Evolutionary conservation across 2,888 invertebrate genomes (phyloP).

Genomic region (Microplitis manilae): DNA sequence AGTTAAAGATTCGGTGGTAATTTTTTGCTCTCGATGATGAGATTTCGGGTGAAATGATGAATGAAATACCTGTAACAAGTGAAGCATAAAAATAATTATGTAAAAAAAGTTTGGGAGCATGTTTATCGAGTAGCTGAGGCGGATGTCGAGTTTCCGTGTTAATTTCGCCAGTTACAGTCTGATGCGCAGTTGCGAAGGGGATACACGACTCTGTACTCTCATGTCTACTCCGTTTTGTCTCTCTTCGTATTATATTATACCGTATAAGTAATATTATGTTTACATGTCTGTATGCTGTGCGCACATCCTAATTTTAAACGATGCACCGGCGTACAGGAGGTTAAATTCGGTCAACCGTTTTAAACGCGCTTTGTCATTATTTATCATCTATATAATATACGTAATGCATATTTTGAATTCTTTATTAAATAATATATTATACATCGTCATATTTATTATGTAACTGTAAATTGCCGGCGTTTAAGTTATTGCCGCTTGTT

Average conservation of each 20-base stretch:
- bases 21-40: not conserved
- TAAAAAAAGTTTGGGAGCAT: constrained; percentile 2
- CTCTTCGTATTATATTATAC: not conserved
- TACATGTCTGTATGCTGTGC: constrained; percentile 4
- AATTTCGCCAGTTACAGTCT: constrained; percentile 46
- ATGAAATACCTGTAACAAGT: constrained; percentile 27
- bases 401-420: not conserved
- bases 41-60: constrained; percentile 16
- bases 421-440: not conserved
- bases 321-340: constrained; percentile 24
- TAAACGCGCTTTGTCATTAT: constrained; percentile 22
- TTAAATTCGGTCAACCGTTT: constrained; percentile 37
- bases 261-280: not conserved
- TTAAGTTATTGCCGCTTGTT: not conserved
- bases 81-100: constrained; percentile 8
- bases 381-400: not conserved
- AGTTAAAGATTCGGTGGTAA: not conserved
- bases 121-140: constrained; percentile 30
- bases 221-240: not conserved
- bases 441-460: not conserved
- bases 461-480: not conserved
- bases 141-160: constrained; percentile 46
- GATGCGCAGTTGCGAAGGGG: constrained; percentile 38
- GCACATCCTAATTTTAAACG: constrained; percentile 42
- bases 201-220: not conserved